These are phyloP conservation scores for Noturus placidus DNA, from an alignment of 2,113 vertebrate genomes.

Conservation along the genomic window DNA sequence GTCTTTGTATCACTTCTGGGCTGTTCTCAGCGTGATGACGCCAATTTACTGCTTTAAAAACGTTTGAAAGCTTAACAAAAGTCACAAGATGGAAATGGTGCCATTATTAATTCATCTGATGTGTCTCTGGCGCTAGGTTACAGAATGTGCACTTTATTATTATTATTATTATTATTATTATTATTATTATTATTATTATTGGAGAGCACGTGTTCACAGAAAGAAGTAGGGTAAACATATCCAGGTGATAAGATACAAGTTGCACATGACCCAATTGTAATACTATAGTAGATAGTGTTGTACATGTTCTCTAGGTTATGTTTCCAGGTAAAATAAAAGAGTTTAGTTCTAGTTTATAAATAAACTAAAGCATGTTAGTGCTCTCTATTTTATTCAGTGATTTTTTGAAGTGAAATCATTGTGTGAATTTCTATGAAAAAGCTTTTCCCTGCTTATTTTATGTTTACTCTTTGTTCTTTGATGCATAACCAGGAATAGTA, in stretches of 20 bases:
- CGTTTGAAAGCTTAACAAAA: background rate
- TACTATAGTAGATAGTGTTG: background rate
- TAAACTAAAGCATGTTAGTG: background rate
- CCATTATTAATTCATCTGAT: background rate
- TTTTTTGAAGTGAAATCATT: background rate
- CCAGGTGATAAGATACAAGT: background rate
- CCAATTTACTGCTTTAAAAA: slow-evolving; percentile 2
- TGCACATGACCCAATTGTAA: background rate
- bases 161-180: too few species aligned
- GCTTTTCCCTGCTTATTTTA: background rate
- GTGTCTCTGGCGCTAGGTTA: slow-evolving; percentile 6
- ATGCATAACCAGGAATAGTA: background rate
- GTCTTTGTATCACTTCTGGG: background rate
- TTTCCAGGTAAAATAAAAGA: background rate
- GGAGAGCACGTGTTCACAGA: background rate
- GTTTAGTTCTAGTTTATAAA: background rate
- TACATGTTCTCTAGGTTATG: background rate
- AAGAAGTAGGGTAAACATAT: background rate
- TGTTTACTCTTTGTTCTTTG: background rate
- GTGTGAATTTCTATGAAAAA: slow-evolving; percentile 1
- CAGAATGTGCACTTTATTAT: slow-evolving; percentile 5
- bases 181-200: background rate
- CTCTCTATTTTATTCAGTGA: background rate
- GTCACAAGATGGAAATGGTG: background rate
- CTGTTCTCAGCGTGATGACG: too few species aligned